These are phyloP conservation scores for Sorex fumeus DNA, from an alignment of 2,113 vertebrate genomes.

Conservation along the genomic window DNA sequence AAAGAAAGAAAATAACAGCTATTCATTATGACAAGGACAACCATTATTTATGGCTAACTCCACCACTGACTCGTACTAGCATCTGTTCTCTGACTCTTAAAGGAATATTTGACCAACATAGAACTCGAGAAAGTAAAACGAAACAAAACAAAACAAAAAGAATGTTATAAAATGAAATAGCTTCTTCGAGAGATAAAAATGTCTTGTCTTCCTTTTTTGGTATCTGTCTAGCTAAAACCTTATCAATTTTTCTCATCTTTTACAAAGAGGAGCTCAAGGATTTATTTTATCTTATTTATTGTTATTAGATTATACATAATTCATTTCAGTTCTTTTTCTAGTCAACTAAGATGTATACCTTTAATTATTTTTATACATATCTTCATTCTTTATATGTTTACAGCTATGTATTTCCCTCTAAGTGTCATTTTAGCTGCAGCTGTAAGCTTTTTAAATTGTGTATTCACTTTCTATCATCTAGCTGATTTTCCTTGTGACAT, in stretches of 20 bases:
- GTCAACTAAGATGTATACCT: neutral
- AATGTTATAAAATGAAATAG: neutral
- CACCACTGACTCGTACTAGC: neutral
- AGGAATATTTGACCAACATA: neutral
- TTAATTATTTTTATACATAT: neutral
- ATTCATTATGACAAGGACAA: neutral
- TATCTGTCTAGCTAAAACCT: neutral
- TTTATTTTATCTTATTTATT: neutral
- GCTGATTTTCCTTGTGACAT: neutral
- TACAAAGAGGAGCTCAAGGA: neutral
- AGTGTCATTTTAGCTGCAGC: neutral
- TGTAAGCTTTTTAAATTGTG: neutral
- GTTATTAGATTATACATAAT: neutral
- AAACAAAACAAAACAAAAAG: neutral
- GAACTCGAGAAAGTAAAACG: slow-evolving; percentile 8
- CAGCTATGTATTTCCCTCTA: neutral
- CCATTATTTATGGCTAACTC: neutral
- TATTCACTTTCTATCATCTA: slow-evolving; percentile 8
- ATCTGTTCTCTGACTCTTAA: neutral
- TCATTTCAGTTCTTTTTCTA: neutral
- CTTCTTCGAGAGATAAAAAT: neutral
- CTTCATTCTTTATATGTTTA: neutral
- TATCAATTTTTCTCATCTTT: neutral
- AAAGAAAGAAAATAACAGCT: neutral
- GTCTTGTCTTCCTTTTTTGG: neutral